Evolutionary conservation across 2,113 vertebrate species (phyloP).

Genomic region (Rhagologus leucostigma): DNA sequence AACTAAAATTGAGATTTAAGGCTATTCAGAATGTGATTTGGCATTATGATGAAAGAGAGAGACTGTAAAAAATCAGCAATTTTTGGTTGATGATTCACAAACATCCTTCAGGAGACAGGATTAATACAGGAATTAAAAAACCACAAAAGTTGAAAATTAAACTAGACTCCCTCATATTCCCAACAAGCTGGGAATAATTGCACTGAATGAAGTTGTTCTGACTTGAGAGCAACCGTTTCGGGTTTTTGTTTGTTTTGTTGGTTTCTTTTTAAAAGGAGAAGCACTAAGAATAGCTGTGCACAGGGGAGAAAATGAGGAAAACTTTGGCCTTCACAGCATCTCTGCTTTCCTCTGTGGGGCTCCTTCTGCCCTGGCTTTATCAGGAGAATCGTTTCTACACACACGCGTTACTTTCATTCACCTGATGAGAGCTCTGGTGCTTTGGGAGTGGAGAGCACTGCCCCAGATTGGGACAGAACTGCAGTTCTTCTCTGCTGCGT

Average conservation of each 20-base stretch:
- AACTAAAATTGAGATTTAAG: not conserved
- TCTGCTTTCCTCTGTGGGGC: not conserved
- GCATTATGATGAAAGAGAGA: not conserved
- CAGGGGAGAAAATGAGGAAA: not conserved
- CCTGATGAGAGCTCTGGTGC: rapidly evolving
- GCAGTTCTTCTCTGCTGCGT: rapidly evolving
- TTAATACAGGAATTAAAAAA: not conserved
- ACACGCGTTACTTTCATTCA: rapidly evolving
- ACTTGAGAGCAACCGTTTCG: not conserved
- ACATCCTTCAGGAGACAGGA: not conserved
- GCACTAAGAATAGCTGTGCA: not conserved
- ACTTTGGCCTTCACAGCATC: not conserved
- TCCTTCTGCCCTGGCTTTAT: not conserved
- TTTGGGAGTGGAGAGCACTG: not conserved
- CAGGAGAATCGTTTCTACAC: rapidly evolving
- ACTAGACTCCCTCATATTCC: not conserved
- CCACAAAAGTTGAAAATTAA: not conserved
- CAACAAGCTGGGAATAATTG: not conserved
- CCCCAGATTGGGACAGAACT: rapidly evolving
- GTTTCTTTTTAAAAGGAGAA: not conserved
- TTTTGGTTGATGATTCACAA: conserved; percentile 8
- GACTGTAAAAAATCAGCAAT: not conserved
- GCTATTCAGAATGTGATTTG: not conserved
- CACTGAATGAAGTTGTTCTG: not conserved
- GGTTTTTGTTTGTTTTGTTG: not conserved